Base-by-base conservation (phyloP, 1,140 invertebrate genomes). In the Sipha flava region DNA sequence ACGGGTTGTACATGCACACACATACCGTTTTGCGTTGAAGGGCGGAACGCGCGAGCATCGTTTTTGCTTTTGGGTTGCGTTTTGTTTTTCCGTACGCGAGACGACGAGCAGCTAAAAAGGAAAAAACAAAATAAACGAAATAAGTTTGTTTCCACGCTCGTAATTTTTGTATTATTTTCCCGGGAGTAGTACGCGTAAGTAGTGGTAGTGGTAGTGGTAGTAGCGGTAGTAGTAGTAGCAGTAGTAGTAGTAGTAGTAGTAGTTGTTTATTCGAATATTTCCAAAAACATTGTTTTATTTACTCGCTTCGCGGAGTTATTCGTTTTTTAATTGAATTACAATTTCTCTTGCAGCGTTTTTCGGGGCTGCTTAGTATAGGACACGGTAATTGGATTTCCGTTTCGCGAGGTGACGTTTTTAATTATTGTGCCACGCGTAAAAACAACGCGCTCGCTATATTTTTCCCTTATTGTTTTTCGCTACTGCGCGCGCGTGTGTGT, bases 301-400 rank as follows among this genome's bases (percentile, higher is more conserved):
- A 59, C 49, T 23, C 26, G 7, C 31, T 23, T 10, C 73, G 16
- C 34, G 37, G 18, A 59, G 52, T 57, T 59, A 40, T 77, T 77
- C 73, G 52, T 77, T 57, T 77, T 57, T 54, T 57, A 77, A 77
- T 77, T 77, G 73, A 77, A 77, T 77, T 59, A 77, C 49, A 57
- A 77, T 77, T 77, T 77, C 49, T 77, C 31, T 54, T 37, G 14
- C 45, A 52, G 47, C 49, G 73, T 77, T 40, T 75, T 77, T 77
- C 52, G 52, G n/a, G n/a, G n/a, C 73, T 57, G 43, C 73, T 14
- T 57, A 59, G 23, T 75, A 54, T n/a, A n/a, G n/a, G n/a, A 10
- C 26, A 77, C 49, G 52, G 52, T 77, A 77, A 77, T 77, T 77
- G 52, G 21, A 77, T 77, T 73, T 57, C 43, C 47, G 73, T 77